These are phyloP conservation scores for Benitochromis conjunctus DNA, from an alignment of 2,113 vertebrate genomes.

Conservation along the genomic window DNA sequence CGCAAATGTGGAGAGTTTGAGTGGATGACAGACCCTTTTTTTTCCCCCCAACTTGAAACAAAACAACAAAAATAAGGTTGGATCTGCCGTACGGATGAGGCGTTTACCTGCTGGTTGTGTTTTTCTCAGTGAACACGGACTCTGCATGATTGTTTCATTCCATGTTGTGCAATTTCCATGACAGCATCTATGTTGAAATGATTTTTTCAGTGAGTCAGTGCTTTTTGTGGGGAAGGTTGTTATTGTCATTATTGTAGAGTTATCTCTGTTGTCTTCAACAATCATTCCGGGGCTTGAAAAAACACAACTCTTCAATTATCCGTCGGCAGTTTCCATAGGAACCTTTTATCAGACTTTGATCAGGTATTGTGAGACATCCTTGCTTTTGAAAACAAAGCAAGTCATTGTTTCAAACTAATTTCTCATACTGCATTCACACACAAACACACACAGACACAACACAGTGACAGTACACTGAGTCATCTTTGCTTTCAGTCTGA, in stretches of 20 bases:
- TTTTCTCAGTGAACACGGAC: background rate
- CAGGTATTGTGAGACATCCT: background rate
- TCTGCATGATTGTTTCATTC: background rate
- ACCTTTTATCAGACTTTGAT: background rate
- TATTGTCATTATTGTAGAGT: background rate
- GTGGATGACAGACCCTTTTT: background rate
- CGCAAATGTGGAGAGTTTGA: background rate
- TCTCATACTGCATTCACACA: background rate
- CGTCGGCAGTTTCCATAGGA: background rate
- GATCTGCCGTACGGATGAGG: too few relatives aligned
- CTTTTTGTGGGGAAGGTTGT: background rate
- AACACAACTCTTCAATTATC: background rate
- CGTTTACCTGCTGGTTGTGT: background rate
- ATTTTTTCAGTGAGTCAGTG: background rate
- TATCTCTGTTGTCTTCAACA: background rate
- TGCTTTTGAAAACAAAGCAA: background rate
- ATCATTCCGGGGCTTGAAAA: background rate
- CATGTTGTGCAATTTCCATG: background rate
- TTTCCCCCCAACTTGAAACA: fast-evolving
- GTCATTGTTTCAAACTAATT: background rate
- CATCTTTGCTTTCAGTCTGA: background rate
- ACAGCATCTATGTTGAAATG: background rate
- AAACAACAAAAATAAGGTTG: background rate
- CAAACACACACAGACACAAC: background rate
- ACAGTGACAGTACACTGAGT: fast-evolving